A percentile compares a stretch with the other conserved stretches of the same genome.
Conservation (phyloP, 1,140 invertebrate genomes). For the Brachionus sp. region DNA sequence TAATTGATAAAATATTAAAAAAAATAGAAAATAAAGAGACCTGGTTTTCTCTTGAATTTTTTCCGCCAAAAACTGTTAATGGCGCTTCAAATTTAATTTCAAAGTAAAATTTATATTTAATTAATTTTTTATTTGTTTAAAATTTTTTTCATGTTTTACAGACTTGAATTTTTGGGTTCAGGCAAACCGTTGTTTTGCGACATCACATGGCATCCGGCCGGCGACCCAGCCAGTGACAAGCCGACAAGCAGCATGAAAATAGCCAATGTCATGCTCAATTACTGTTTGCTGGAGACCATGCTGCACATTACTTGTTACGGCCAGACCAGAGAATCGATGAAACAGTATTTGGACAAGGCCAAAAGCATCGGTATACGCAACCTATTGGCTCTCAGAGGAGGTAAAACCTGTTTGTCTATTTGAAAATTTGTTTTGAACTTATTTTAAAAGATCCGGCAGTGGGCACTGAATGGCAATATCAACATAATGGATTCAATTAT, state of each 20-base stretch:
- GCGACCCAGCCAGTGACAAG: slow-evolving; percentile 63
- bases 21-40: slow-evolving; percentile 60
- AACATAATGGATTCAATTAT: slow-evolving; percentile 64
- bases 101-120: slow-evolving; percentile 49
- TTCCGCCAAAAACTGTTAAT: slow-evolving; percentile 64
- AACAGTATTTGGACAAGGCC: slow-evolving; percentile 61
- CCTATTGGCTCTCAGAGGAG: slow-evolving; percentile 64
- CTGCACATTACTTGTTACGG: slow-evolving; percentile 65
- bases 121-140: neutral
- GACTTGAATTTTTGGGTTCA: slow-evolving; percentile 62
- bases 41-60: slow-evolving; percentile 68
- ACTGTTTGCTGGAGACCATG: slow-evolving; percentile 66
- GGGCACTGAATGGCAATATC: slow-evolving; percentile 55
- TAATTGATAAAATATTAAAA: slow-evolving; percentile 56
- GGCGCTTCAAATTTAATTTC: slow-evolving; percentile 62
- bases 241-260: slow-evolving; percentile 66
- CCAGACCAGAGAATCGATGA: slow-evolving; percentile 60
- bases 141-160: no score
- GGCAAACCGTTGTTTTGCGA: slow-evolving; percentile 66
- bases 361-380: slow-evolving; percentile 64
- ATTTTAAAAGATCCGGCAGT: slow-evolving; percentile 53
- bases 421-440: neutral
- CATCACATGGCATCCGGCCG: slow-evolving; percentile 67
- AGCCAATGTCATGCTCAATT: slow-evolving; percentile 64
- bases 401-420: neutral